A percentile compares a stretch with the other conserved stretches of the same genome.
Evolutionary conservation across 2,113 vertebrate species (phyloP).

Genomic region (Lutjanus erythropterus): DNA sequence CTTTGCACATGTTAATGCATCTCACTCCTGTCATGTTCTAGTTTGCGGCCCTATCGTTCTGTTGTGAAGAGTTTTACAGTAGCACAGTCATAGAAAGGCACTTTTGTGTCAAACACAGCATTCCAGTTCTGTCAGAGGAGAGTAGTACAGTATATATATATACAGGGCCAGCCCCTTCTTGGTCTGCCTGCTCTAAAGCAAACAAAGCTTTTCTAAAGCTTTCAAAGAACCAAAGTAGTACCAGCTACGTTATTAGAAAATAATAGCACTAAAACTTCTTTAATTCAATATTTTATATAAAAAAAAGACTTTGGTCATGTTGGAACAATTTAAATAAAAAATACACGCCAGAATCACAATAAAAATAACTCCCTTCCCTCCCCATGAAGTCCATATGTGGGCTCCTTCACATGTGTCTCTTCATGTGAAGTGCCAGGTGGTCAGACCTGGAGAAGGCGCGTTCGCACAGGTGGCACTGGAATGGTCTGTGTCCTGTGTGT

Average conservation of each 20-base stretch:
- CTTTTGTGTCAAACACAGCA: constrained; percentile 82
- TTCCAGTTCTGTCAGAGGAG: constrained; percentile 80
- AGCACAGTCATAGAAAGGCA: constrained; percentile 84
- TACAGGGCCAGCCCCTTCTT: constrained; percentile 84
- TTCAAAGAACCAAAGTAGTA: constrained; percentile 88
- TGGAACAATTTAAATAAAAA: constrained; percentile 81
- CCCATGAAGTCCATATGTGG: constrained; percentile 36
- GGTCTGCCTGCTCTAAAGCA: constrained; percentile 76
- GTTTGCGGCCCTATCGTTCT: constrained; percentile 65
- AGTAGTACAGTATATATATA: no score
- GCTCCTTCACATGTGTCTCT: constrained; percentile 92
- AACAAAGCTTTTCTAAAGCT: constrained; percentile 83
- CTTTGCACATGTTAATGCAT: constrained; percentile 81
- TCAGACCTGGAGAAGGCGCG: constrained; percentile 97
- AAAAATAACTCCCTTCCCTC: constrained; percentile 26
- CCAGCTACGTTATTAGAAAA: constrained; percentile 91
- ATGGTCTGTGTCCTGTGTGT: constrained; percentile 97
- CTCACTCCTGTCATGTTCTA: constrained; percentile 70
- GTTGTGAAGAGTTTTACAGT: constrained; percentile 78
- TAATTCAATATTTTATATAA: constrained; percentile 69
- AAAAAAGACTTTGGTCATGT: constrained; percentile 78
- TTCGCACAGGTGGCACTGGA: constrained; percentile 99
- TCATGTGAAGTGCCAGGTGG: constrained; percentile 98
- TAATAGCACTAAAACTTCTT: constrained; percentile 79
- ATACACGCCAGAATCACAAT: constrained; percentile 72